Conservation (phyloP, 1,140 invertebrate genomes). For the Bombus consobrinus region DNA sequence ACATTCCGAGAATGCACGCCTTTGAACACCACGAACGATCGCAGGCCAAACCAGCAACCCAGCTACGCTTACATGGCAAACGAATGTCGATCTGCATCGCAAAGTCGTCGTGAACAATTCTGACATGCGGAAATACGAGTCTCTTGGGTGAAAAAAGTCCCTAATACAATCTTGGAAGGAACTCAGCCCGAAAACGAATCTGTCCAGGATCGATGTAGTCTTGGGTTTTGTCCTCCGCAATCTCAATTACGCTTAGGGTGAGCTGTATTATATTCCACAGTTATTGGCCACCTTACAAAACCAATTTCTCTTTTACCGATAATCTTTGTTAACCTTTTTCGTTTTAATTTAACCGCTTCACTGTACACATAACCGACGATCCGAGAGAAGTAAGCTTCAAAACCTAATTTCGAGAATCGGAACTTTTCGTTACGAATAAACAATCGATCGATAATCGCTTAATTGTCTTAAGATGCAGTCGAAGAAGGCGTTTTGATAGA, state of each 20-base stretch:
- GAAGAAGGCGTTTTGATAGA: not conserved
- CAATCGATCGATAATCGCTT: not conserved
- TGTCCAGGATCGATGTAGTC: constrained; percentile 41
- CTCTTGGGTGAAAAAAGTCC: constrained; percentile 45
- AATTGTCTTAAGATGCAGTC: no score
- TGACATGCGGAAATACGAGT: constrained; percentile 50
- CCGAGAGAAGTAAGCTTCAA: not conserved
- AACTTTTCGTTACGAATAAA: not conserved
- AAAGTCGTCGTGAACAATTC: constrained; percentile 52
- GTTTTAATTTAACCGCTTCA: not conserved
- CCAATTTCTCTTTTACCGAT: not conserved
- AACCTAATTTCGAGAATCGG: not conserved
- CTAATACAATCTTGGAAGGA: constrained; percentile 13
- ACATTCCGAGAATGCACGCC: constrained; percentile 80
- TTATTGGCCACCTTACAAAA: constrained; percentile 29
- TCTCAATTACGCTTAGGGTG: constrained; percentile 47
- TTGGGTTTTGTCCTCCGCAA: constrained; percentile 10
- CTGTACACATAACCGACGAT: no score
- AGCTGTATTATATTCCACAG: constrained; percentile 43
- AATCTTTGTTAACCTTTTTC: not conserved
- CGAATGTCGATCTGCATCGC: constrained; percentile 41
- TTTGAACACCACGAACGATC: constrained; percentile 45
- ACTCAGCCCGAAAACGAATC: constrained; percentile 23
- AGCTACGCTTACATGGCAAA: constrained; percentile 48
- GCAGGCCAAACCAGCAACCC: constrained; percentile 19